Base-by-base conservation (phyloP, 2,888 invertebrate genomes). In the Thyatira batis region DNA sequence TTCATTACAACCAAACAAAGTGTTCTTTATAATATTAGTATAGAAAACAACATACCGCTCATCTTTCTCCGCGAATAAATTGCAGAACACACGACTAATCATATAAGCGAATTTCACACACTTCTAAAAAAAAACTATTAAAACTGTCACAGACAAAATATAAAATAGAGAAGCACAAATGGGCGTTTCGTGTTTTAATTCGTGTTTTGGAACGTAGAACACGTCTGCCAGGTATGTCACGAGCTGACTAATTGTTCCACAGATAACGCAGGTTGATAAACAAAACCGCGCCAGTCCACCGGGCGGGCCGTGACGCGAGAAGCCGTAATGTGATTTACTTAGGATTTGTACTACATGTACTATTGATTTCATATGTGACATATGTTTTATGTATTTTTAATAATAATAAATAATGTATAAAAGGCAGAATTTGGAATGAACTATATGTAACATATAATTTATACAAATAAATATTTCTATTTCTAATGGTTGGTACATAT, bases 201-300 rank as follows among this genome's bases (percentile, higher is more conserved):
- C 49, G 52, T 23, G 13, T 52, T 39, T 56, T 50, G 51, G 20
- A 20, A 65, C 60, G 59, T 55, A 48, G 50, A 63, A 54, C 63
- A 70, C 66, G 73, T 70, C 69, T 58, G 61, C 70, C 75, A 76
- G 76, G 79, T 80, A 76, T 66, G 78, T 73, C 71, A 57, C 72
- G 61, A 69, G 61, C 73, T 76, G 78, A 85, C 84, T 87, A 87
- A 87, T 86, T 85, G 80, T 76, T 72, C 65, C 67, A 78, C 67
- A 85, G 85, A 85, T 85, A 86, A 85, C 75, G 67, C 55, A 51
- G 43, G 64, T 55, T 80, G 85, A 84, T 85, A 86, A 85, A 83
- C 74, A 74, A 77, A 71, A 73, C 61, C 61, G 60, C 65, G 67
- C 67, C 71, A 76, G 45, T 45, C 44, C 57, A 55, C 60, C 2